A percentile compares a stretch with the other conserved stretches of the same genome.
These are phyloP conservation scores for Dendrolimus kikuchii DNA, from an alignment of 1,140 invertebrate species.

Conservation along the genomic window DNA sequence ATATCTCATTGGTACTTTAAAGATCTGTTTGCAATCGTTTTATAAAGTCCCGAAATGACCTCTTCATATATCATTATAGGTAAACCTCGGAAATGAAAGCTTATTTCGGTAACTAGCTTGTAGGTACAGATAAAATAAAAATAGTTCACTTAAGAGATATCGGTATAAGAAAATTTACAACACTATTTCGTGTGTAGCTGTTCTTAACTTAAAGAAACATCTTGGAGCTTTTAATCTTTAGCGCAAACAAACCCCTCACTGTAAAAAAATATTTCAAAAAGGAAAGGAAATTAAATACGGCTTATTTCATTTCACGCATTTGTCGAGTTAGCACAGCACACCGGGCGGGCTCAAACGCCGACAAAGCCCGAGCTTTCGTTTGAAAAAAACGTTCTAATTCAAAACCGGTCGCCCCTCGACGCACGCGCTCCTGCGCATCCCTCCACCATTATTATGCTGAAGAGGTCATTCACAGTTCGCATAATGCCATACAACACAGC, in stretches of 20 bases:
- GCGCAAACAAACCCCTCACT: conserved; percentile 31
- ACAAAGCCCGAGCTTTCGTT: conserved; percentile 36
- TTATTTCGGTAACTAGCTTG: too few relatives aligned
- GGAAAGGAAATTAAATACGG: conserved; percentile 65
- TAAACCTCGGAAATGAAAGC: too few relatives aligned
- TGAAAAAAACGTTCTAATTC: conserved; percentile 70
- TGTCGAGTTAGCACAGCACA: conserved; percentile 68
- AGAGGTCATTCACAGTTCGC: conserved; percentile 70
- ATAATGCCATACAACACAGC: conserved; percentile 51
- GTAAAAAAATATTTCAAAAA: conserved; percentile 54
- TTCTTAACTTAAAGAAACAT: not conserved
- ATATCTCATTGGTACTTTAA: too few relatives aligned
- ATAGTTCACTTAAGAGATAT: too few relatives aligned
- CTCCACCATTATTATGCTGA: conserved; percentile 66
- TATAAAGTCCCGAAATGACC: too few relatives aligned
- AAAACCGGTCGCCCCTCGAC: conserved; percentile 66
- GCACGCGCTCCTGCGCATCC: conserved; percentile 68
- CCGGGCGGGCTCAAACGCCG: conserved; percentile 50
- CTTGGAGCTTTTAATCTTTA: conserved; percentile 13
- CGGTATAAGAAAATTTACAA: too few relatives aligned
- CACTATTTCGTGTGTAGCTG: too few relatives aligned
- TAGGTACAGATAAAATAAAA: too few relatives aligned
- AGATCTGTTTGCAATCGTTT: too few relatives aligned
- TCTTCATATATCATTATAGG: too few relatives aligned
- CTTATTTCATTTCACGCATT: conserved; percentile 66